Evolutionary conservation across 2,797 vertebrate genomes (phyloP).

Genomic region (Cuculus canorus): DNA sequence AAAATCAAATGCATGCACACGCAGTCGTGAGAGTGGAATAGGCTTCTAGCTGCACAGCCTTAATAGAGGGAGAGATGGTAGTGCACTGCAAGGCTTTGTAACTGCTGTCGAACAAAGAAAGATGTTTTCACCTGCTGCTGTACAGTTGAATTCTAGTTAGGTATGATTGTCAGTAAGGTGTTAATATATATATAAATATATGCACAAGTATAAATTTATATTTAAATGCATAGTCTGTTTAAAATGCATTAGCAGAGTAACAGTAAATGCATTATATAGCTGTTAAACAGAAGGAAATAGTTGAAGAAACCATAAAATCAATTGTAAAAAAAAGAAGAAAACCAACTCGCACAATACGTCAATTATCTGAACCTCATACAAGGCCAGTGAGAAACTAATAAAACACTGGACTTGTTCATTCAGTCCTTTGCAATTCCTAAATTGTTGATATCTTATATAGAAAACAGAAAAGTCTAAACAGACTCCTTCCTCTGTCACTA

Average conservation of each 20-base stretch:
- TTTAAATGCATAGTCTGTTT: background rate
- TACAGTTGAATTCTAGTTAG: background rate
- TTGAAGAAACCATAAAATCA: background rate
- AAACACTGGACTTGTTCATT: background rate
- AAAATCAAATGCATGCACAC: background rate
- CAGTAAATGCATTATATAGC: background rate
- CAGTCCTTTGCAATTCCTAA: background rate
- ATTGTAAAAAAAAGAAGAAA: background rate
- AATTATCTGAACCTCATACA: background rate
- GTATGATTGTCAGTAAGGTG: background rate
- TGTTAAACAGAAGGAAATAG: background rate
- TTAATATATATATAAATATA: background rate
- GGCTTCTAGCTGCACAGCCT: slow-evolving; percentile 15
- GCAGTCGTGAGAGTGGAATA: background rate
- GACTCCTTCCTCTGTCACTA: background rate
- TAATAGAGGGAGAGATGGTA: background rate
- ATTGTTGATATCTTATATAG: background rate
- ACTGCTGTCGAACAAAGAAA: background rate
- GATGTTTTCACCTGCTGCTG: slow-evolving; percentile 5
- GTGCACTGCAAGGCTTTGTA: background rate
- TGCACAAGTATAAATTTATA: background rate
- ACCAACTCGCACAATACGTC: background rate
- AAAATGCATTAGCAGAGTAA: background rate
- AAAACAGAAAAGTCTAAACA: background rate
- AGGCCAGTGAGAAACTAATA: background rate